Percentiles rank a stretch among this genome's conserved stretches.
phyloP scores from a whole-genome alignment of 2,888 invertebrate species.

The Tolmerus cingulatus region DNA sequence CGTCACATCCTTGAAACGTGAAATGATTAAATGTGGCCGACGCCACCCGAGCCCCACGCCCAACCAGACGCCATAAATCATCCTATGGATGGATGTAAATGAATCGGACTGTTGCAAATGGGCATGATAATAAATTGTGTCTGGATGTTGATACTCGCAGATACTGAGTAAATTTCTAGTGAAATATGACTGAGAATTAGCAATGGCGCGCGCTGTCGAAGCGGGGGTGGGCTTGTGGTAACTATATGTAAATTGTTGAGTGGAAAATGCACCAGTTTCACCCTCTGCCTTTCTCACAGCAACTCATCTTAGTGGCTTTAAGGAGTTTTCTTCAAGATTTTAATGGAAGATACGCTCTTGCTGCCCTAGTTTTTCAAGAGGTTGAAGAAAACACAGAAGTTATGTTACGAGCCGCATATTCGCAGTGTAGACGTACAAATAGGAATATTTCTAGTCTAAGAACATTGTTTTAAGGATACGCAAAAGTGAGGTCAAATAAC shows the following conservation, averaged over 20 bases:
- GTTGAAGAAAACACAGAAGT: too few relatives aligned
- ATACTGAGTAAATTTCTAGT: constrained; percentile 6
- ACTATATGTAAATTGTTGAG: background rate
- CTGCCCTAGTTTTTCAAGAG: background rate
- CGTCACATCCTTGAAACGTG: background rate
- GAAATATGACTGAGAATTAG: background rate
- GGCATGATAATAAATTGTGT: constrained; percentile 17
- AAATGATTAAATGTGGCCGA: constrained; percentile 5
- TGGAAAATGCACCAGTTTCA: background rate
- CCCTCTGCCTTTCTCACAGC: background rate
- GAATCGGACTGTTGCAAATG: constrained; percentile 23
- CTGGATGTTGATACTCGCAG: background rate
- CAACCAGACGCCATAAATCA: constrained; percentile 10
- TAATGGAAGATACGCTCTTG: background rate
- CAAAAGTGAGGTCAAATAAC: too few relatives aligned
- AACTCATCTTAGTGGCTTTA: background rate
- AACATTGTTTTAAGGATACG: too few relatives aligned
- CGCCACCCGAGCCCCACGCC: background rate
- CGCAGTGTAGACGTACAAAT: background rate
- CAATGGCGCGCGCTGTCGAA: background rate
- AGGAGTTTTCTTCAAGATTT: background rate
- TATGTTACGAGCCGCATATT: background rate
- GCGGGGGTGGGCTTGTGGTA: background rate
- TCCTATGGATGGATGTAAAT: constrained; percentile 27
- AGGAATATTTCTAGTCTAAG: too few relatives aligned